These are phyloP conservation scores for Flexamia atlantica DNA, from an alignment of 2,888 invertebrate genomes.

Conservation along the genomic window DNA sequence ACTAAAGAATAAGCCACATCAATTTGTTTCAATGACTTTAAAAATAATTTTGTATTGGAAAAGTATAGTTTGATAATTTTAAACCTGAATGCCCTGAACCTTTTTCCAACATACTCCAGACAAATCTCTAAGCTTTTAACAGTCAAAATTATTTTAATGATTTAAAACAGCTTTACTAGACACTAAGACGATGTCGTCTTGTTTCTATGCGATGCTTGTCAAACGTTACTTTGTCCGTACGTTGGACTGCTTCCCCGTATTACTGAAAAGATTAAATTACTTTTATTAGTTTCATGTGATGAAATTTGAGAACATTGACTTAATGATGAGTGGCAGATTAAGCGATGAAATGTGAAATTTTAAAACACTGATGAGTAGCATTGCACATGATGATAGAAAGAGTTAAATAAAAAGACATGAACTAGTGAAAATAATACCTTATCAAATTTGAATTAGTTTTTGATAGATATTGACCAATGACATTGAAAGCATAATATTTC, in stretches of 20 bases:
- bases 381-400: background rate
- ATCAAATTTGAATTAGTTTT: no score
- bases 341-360: conserved; percentile 14
- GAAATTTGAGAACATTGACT: background rate
- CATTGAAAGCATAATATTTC: no score
- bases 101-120: no score
- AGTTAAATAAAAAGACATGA: background rate
- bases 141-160: background rate
- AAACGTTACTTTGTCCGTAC: conserved; percentile 27
- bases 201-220: conserved; percentile 1
- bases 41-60: no score
- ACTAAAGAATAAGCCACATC: no score
- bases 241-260: conserved; percentile 51
- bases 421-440: no score
- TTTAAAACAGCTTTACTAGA: conserved; percentile 8
- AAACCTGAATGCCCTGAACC: no score
- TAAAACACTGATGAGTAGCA: background rate
- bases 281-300: background rate
- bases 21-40: no score
- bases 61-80: no score
- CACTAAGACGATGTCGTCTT: conserved; percentile 27
- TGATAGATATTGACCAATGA: no score
- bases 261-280: conserved; percentile 51
- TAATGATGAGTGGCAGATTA: conserved; percentile 18
- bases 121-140: background rate